phyloP scores from a whole-genome alignment of 2,113 vertebrate genomes.

The Sturnira hondurensis region DNA sequence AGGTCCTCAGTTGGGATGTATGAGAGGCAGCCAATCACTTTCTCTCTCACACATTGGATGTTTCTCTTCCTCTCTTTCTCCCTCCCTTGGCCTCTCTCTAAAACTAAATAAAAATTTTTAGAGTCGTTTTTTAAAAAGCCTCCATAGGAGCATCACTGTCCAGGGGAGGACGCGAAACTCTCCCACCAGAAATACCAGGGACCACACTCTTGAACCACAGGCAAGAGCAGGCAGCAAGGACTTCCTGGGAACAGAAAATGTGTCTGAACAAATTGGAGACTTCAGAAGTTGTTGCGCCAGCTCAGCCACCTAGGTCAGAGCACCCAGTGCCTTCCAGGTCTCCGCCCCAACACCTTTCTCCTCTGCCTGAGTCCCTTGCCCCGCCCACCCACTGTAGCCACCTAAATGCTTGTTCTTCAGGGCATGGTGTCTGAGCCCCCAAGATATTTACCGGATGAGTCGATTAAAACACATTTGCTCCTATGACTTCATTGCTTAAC shows the following conservation, averaged over 20 bases:
- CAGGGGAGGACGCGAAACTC: not conserved
- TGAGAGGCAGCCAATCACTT: too few relatives aligned
- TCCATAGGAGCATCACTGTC: not conserved
- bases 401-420: slow-evolving; percentile 8
- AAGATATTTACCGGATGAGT: slow-evolving; percentile 43
- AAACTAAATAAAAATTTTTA: too few relatives aligned
- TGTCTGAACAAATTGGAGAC: not conserved
- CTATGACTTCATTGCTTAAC: not conserved
- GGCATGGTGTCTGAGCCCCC: not conserved
- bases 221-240: not conserved
- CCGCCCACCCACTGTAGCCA: not conserved
- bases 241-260: not conserved
- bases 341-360: not conserved
- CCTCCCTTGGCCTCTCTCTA: too few relatives aligned
- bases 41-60: too few relatives aligned
- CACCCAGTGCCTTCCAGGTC: not conserved
- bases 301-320: not conserved
- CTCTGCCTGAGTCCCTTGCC: not conserved
- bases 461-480: slow-evolving; percentile 47
- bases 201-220: not conserved
- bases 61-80: too few relatives aligned
- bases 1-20: too few relatives aligned
- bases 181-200: too few relatives aligned
- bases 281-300: not conserved
- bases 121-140: too few relatives aligned